phyloP scores from a whole-genome alignment of 2,797 vertebrate genomes.

The Crypturellus tataupa region DNA sequence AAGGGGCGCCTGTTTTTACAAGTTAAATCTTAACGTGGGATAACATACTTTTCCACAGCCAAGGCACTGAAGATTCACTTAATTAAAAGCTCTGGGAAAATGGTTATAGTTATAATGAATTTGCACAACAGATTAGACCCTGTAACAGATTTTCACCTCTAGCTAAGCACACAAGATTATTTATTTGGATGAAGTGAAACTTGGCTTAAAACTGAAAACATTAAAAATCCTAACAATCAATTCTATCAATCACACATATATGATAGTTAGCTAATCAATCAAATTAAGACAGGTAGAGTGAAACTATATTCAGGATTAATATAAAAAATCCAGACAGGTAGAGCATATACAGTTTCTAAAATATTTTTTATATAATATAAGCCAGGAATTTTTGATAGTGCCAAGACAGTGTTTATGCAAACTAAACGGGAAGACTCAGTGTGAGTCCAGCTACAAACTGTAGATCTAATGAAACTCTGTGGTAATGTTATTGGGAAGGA shows the following conservation, averaged over 20 bases:
- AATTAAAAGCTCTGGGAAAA: conserved; percentile 40
- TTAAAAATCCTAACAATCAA: conserved; percentile 18
- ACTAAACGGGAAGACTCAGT: not conserved
- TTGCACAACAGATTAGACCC: conserved; percentile 32
- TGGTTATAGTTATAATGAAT: conserved; percentile 19
- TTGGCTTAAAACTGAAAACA: conserved; percentile 53
- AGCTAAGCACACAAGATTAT: conserved; percentile 47
- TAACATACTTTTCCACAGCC: conserved; percentile 38
- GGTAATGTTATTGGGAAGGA: not conserved
- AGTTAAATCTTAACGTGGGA: not conserved
- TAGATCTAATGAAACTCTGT: conserved; percentile 9
- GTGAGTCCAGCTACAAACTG: not conserved
- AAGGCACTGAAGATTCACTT: conserved; percentile 25
- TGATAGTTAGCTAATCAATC: not conserved
- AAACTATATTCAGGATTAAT: not conserved
- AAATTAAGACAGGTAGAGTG: conserved; percentile 30
- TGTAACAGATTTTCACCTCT: conserved; percentile 47
- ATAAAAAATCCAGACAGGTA: not conserved
- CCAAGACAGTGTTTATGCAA: not conserved
- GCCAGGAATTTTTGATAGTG: conserved; percentile 10
- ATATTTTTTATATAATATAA: not conserved
- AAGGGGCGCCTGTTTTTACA: not conserved
- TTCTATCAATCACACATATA: not conserved
- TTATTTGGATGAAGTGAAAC: conserved; percentile 58
- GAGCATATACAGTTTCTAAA: conserved; percentile 48